Evolutionary conservation across 37 sponge, comb jelly and placozoan genomes (phyloP).

Genomic region (Aphrocallistes beatrix): DNA sequence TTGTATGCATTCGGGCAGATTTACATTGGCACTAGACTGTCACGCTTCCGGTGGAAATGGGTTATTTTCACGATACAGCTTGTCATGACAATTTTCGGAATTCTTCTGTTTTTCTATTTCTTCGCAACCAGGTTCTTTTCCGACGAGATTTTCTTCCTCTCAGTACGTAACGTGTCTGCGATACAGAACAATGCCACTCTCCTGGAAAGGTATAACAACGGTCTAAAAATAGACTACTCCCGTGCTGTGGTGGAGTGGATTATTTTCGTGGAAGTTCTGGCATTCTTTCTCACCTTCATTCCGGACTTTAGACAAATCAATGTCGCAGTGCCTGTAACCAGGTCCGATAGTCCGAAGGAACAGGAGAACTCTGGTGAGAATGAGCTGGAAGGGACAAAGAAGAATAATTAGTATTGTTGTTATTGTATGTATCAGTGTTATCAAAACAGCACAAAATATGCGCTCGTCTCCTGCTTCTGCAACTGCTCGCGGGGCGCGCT

Average conservation of each 20-base stretch:
- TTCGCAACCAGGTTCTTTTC: not conserved
- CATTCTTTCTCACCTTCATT: conserved; percentile 52
- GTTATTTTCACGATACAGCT: not conserved
- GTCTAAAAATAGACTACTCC: not conserved
- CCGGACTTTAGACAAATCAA: conserved; percentile 36
- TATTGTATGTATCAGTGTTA: no score
- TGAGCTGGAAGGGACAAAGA: no score
- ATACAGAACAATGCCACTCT: not conserved
- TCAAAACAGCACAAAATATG: no score
- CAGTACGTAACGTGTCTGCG: not conserved
- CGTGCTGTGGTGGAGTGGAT: not conserved
- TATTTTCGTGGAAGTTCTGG: conserved; percentile 18
- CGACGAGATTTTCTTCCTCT: not conserved
- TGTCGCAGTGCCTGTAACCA: conserved; percentile 21
- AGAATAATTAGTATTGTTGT: no score
- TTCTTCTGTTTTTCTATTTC: conserved; percentile 3
- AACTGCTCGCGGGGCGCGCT: no score
- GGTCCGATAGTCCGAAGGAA: no score
- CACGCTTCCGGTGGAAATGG: conserved; percentile 1
- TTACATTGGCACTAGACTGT: not conserved
- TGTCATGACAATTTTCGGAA: not conserved
- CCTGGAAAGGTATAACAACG: not conserved
- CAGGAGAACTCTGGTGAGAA: no score
- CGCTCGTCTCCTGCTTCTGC: no score
- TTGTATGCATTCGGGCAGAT: not conserved